Evolutionary conservation across 2,888 invertebrate genomes (phyloP), one percentile per base, ranked within the genome.

Genomic region (Heteromyza rotundicornis): DNA sequence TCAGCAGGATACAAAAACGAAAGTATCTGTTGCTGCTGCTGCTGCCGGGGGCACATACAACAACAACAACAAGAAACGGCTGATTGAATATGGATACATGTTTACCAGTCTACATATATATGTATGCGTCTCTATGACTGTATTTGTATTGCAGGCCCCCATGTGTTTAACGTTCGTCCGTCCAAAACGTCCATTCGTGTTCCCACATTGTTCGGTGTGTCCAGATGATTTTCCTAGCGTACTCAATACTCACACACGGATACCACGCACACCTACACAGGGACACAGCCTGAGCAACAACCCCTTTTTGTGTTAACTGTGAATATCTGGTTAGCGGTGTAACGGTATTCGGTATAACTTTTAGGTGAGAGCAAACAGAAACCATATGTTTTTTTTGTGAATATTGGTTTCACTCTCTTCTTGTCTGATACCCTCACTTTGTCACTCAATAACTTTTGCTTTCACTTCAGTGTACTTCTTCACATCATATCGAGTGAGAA

Each of bases 381-480:
- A 27, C 5, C 27, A 27, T 27, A 5, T 27, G 27, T 27, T 27
- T 27, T 27, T n/a, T n/a, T n/a, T n/a, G n/a, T n/a, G n/a, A n/a
- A n/a, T n/a, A n/a, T n/a, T n/a, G n/a, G n/a, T n/a, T n/a, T n/a
- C n/a, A n/a, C n/a, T n/a, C n/a, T n/a, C n/a, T n/a, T n/a, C n/a
- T n/a, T n/a, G n/a, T n/a, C n/a, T n/a, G n/a, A n/a, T n/a, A n/a
- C n/a, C n/a, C n/a, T n/a, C n/a, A n/a, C n/a, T n/a, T n/a, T n/a
- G n/a, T n/a, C n/a, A n/a, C n/a, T n/a, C n/a, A n/a, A n/a, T 68
- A 68, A 70, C 75, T 75, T 75, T 75, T 76, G 75, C 75, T 75
- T 75, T 75, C 77, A 65, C 76, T 75, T 36, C 75, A 72, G 3
- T 2, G 17, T 5, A 19, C 47, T 14, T 47, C 5, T 47, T 14